Evolutionary conservation across 53 echinoderm and acorn worm species (phyloP), one percentile per base, ranked within the genome.

Genomic region (Zoroaster sp.): DNA sequence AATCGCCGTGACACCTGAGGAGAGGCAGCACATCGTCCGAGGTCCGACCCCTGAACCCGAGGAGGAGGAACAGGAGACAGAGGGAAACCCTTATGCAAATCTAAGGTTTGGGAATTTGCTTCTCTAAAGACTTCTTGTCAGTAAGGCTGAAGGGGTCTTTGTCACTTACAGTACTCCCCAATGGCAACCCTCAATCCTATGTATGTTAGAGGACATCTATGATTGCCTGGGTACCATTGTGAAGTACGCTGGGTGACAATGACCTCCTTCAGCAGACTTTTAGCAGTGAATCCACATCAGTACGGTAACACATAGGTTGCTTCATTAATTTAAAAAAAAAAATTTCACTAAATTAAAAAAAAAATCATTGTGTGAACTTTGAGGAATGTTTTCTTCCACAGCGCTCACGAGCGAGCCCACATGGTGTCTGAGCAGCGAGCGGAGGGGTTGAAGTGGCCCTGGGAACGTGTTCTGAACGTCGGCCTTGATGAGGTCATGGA

Each of bases 391-490:
- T n/a, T 17, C 49, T 36, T 51, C 17, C 72, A n/a, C 69, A 97
- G 97, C 79, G 63, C 93, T 25, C 97, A 97, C 69, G 89, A 95
- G 79, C 93, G 93, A 17, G 89, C 97, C 32, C 97, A 97, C 76
- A 79, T 94, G 49, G 49, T 83, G 18, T 88, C 97, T 36, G 97
- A 97, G 39, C 95, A 97, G 63, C 82, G 92, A 31, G 91, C 92
- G 0, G 97, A 97, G 25, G 94, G 94, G 15, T 55, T 97, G 31
- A 97, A 97, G 69, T 95, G 95, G 97, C 97, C 97, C 17, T 97
- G 97, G 97, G 97, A 97, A 76, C 92, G 92, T 73, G 97, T 94
- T 17, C 72, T 95, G 1, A 97, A 97, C 75, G 91, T 92, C 23
- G 91, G 92, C 74, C 77, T 97, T 28, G 95, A 97, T 1, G 83